Evolutionary conservation across 2,888 invertebrate species (phyloP).

Genomic region (Halocaridina rubra): DNA sequence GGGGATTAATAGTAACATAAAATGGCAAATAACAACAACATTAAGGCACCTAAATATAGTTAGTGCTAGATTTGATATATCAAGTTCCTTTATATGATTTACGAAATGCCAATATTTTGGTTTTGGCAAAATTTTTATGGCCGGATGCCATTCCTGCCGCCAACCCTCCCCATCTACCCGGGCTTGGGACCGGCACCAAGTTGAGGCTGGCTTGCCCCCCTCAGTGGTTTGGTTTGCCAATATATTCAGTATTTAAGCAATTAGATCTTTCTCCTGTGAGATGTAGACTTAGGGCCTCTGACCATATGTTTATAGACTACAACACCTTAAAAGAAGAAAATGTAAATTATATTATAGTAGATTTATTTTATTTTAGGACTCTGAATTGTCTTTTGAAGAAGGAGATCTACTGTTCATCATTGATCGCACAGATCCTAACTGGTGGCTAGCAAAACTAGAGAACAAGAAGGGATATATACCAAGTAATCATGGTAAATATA

Average conservation of each 20-base stretch:
- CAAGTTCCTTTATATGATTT: too few species aligned
- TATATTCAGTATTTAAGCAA: background rate
- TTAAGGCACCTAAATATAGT: too few species aligned
- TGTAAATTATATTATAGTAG: background rate
- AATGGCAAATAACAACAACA: too few species aligned
- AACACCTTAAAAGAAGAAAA: background rate
- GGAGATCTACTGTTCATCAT: conserved; percentile 75
- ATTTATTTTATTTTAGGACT: conserved; percentile 68
- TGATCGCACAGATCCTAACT: conserved; percentile 72
- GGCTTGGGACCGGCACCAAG: too few species aligned
- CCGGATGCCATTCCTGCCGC: too few species aligned
- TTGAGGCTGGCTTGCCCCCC: too few species aligned
- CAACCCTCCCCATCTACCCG: too few species aligned
- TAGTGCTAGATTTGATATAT: too few species aligned
- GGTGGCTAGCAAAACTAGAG: conserved; percentile 74
- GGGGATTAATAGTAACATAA: too few species aligned
- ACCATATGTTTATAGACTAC: background rate
- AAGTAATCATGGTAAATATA: conserved; percentile 74
- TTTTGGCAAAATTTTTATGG: too few species aligned
- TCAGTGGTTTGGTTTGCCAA: too few species aligned
- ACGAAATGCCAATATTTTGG: too few species aligned
- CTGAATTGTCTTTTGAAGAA: conserved; percentile 76
- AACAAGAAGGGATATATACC: conserved; percentile 73
- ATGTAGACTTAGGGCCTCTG: background rate
- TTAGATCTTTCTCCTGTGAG: background rate